phyloP scores from a whole-genome alignment of 2,888 invertebrate species.

The Cybosia mesomella region DNA sequence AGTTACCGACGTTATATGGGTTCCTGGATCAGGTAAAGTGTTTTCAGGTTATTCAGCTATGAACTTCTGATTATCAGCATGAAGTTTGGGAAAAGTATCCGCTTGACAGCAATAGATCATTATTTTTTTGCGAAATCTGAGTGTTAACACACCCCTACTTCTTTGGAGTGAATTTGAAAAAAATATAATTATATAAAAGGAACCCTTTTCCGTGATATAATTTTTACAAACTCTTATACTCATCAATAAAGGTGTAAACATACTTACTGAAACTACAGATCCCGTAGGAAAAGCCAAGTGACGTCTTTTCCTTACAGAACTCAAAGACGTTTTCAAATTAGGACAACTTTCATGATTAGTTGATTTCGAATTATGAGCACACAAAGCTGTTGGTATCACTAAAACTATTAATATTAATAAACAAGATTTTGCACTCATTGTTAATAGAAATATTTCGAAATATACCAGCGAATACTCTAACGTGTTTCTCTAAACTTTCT shows the following conservation, averaged over 20 bases:
- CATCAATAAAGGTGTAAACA: background rate
- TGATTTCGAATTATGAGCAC: slow-evolving; percentile 22
- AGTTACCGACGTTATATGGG: no score
- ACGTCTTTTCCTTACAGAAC: slow-evolving; percentile 57
- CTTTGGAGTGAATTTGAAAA: background rate
- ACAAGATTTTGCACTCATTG: slow-evolving; percentile 19
- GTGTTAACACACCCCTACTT: background rate
- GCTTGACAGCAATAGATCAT: no score
- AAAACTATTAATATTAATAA: slow-evolving; percentile 21
- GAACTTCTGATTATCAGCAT: no score
- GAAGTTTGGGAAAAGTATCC: no score
- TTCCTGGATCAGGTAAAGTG: no score
- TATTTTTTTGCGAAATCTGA: no score
- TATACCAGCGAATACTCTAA: background rate
- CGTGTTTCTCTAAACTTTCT: background rate
- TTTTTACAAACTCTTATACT: background rate
- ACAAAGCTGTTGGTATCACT: slow-evolving; percentile 22
- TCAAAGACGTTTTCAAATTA: slow-evolving; percentile 54
- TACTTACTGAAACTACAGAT: slow-evolving; percentile 57
- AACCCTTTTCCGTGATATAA: no score
- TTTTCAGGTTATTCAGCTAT: no score
- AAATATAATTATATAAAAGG: no score
- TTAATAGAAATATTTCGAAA: background rate
- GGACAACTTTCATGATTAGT: slow-evolving; percentile 50
- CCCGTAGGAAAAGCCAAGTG: slow-evolving; percentile 62